Evolutionary conservation across 2,113 vertebrate genomes (phyloP).

Genomic region (Trichomycterus rosablanca): DNA sequence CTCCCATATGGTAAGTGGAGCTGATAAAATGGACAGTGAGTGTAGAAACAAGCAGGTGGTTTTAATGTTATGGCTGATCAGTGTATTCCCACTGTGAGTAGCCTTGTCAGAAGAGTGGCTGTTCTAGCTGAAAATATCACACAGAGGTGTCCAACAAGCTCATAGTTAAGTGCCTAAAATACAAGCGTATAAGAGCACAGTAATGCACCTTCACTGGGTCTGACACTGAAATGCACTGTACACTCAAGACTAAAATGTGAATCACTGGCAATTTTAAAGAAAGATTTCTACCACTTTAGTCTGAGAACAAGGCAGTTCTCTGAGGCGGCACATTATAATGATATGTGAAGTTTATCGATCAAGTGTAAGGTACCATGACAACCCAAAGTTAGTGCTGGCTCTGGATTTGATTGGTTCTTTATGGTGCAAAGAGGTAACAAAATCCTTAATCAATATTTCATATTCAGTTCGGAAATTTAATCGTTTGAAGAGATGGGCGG

Average conservation of each 20-base stretch:
- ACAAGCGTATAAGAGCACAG: slow-evolving; percentile 68
- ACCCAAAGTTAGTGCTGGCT: slow-evolving; percentile 78
- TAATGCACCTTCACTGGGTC: slow-evolving; percentile 73
- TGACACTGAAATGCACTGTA: slow-evolving; percentile 69
- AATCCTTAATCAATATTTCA: slow-evolving; percentile 67
- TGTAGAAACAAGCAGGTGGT: no score
- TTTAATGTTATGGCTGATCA: no score
- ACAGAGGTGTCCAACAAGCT: no score
- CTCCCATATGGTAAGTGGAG: no score
- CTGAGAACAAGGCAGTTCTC: slow-evolving; percentile 71
- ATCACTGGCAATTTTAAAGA: slow-evolving; percentile 78
- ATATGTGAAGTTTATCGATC: slow-evolving; percentile 90
- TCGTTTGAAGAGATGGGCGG: slow-evolving; percentile 43
- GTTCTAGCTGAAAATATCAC: no score
- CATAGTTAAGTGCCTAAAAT: no score
- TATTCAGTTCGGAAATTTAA: slow-evolving; percentile 66
- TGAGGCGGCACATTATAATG: slow-evolving; percentile 75
- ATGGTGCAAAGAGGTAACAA: slow-evolving; percentile 66
- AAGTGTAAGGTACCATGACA: slow-evolving; percentile 81
- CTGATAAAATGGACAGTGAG: no score
- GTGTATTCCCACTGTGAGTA: no score
- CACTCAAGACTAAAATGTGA: slow-evolving; percentile 69
- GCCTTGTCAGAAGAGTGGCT: no score
- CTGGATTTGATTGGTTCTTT: slow-evolving; percentile 67
- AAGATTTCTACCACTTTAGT: slow-evolving; percentile 79